Evolutionary conservation across 2,113 vertebrate genomes (phyloP), one percentile per base, ranked within the genome.

Genomic region (Rutilus rutilus): DNA sequence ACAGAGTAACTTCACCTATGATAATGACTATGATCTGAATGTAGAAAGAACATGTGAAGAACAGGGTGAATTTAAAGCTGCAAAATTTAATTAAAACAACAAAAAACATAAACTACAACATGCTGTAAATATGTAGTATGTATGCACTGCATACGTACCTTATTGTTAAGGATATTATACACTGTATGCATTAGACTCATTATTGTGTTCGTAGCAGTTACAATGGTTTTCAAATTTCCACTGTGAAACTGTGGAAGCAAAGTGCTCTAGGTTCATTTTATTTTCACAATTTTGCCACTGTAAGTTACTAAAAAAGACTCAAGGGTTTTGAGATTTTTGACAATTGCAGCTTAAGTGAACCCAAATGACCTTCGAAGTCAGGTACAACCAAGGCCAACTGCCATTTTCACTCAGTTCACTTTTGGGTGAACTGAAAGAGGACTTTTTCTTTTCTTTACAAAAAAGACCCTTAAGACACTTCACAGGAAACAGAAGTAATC

Each of bases 251-350:
- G 19, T 33, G 19, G 11, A 71, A 23, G 67, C 42, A 74, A 74
- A 74, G 71, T 39, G 33, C 19, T 71, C 19, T 23, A 47, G 42
- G 14, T 47, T 74, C 2, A 74, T 12, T 74, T 74, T 74, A 12
- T 47, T 7, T 17, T 17, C 6, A 47, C 23, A 6, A 42, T 45
- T 74, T 74, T 25, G 11, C 12, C 71, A 25, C 39, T n/a, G 17
- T 47, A 25, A 25, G 71, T 71, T 71, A 42, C 36, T 71, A 69
- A 69, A 71, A 71, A 71, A 23, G 67, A 71, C 67, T 39, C 65
- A 71, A 71, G 19, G 33, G 65, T 23, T 69, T 39, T 33, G 3
- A 33, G 33, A 11, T 6, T 54, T 74, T 47, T 47, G 67, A 71
- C 67, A 39, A 71, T 71, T 71, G 2, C 33, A 39, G 19, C 33